Base-by-base conservation (phyloP, 2,888 invertebrate species). In the Andrena bicolor region DNA sequence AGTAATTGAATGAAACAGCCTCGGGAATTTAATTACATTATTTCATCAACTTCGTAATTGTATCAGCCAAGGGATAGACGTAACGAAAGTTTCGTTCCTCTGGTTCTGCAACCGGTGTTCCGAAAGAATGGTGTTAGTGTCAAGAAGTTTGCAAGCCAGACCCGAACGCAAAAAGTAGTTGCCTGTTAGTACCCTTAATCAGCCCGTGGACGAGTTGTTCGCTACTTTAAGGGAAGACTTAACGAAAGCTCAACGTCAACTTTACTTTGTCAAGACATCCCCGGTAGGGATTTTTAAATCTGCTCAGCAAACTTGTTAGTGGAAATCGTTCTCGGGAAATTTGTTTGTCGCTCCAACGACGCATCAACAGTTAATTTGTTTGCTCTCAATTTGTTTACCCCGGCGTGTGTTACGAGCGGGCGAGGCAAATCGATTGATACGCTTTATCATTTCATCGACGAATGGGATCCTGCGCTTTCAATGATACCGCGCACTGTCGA, bases 31-130 rank as follows among this genome's bases (percentile, higher is more conserved):
- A 30, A 35, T 30, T 30, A n/a, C 23, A 66, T 23, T 16, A 35
- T 26, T 10, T 10, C n/a, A 41, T 56, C 16, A 76, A 76, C 41
- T 75, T 63, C 64, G 20, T 76, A 78, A 78, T 77, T 28, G 26
- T 20, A 16, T 68, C 20, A 51, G 16, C 20, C 20, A 10, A 7
- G 49, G 51, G 23, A 71, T 16, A 35, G 35, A 35, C 20, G 23
- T 6, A 41, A 23, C 30, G 4, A 10, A 20, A 61, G 49, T 32
- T 49, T 10, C 6, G 16, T 26, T 10, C 13, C 7, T 68, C 32
- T 35, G 26, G 16, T 7, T 10, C 10, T 53, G 5, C 5, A 41
- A 41, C 41, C 8, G 10, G 30, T 48, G 41, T 48, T 41, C 20
- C 23, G 8, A 23, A 65, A 51, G 69, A 56, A 65, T 6, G 58